Conservation (phyloP, 1,140 invertebrate species). For the Stegodyphus mimosarum region DNA sequence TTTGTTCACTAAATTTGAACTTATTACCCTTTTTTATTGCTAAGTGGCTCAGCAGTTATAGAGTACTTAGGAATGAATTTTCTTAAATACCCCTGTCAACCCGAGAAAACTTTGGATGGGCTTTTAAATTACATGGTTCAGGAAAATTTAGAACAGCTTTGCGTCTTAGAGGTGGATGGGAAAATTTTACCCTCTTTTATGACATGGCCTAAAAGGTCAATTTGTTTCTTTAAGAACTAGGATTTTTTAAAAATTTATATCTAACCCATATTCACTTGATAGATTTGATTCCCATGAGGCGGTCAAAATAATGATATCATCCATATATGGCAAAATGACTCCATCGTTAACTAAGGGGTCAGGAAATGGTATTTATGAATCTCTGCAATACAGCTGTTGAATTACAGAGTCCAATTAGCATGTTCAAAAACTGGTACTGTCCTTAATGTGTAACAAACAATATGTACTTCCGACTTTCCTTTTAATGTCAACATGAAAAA, state of each 20-base stretch:
- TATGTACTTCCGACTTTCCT: too few species aligned
- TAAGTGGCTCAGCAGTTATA: conserved; percentile 65
- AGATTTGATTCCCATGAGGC: background rate
- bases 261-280: background rate
- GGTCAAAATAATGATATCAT: conserved; percentile 31
- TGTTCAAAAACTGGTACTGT: background rate
- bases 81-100: conserved; percentile 65
- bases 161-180: background rate
- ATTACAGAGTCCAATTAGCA: conserved; percentile 18
- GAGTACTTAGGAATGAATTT: conserved; percentile 65
- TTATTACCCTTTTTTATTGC: conserved; percentile 67
- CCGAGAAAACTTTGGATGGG: conserved; percentile 66
- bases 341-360: background rate
- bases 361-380: conserved; percentile 10
- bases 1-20: conserved; percentile 66
- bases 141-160: conserved; percentile 60
- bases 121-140: conserved; percentile 55
- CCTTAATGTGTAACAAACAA: too few species aligned
- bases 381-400: background rate
- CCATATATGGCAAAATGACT: conserved; percentile 31
- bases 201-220: conserved; percentile 38
- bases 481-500: too few species aligned
- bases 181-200: conserved; percentile 16
- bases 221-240: conserved; percentile 11
- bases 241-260: conserved; percentile 35